phyloP scores from a whole-genome alignment of 2,888 invertebrate species.

The Ferrisia virgata region DNA sequence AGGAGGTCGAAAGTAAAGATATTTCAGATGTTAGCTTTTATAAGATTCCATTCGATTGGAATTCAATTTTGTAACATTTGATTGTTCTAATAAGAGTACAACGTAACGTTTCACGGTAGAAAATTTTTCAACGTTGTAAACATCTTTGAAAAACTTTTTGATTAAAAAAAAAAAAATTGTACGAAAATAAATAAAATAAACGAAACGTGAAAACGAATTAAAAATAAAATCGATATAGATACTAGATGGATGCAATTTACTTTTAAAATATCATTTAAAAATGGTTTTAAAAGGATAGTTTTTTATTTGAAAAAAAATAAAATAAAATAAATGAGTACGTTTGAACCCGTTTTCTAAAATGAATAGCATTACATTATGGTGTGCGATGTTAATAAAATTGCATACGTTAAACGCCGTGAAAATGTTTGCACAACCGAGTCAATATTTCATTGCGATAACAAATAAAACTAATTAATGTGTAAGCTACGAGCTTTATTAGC shows the following conservation, averaged over 20 bases:
- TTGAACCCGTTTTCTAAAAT: background rate
- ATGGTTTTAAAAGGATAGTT: background rate
- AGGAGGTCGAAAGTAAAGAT: too few relatives aligned
- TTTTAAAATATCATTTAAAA: background rate
- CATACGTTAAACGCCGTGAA: slow-evolving; percentile 6
- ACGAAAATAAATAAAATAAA: background rate
- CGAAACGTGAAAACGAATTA: too few relatives aligned
- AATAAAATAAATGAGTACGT: background rate
- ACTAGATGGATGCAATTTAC: too few relatives aligned
- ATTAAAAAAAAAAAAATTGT: background rate
- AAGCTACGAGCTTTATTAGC: background rate
- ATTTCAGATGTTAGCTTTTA: background rate
- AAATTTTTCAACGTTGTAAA: background rate
- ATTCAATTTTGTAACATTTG: background rate
- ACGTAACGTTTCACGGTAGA: background rate
- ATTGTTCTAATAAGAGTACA: background rate
- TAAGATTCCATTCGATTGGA: background rate
- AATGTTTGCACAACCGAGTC: background rate
- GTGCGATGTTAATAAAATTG: slow-evolving; percentile 1
- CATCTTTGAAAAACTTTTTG: background rate
- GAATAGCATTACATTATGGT: background rate
- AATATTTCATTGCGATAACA: background rate
- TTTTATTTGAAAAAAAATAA: background rate
- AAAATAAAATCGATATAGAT: too few relatives aligned
- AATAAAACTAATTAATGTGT: slow-evolving; percentile 4